Evolutionary conservation across 2,797 vertebrate genomes (phyloP), one percentile per base, ranked within the genome.

Genomic region (Cuculus canorus): DNA sequence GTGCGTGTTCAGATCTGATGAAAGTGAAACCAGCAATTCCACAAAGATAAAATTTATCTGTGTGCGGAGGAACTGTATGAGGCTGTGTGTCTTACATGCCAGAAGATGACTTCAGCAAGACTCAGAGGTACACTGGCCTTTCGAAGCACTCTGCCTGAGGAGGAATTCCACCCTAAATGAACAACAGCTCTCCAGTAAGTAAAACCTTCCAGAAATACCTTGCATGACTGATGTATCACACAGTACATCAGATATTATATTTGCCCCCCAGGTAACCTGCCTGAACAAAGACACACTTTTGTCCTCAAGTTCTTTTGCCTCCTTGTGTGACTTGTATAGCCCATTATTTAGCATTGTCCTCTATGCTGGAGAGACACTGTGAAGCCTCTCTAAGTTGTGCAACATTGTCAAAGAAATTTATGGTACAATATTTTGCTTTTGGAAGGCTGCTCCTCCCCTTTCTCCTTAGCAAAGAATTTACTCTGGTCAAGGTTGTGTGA

Each of bases 391-490:
- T 75, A 27, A 39, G 50, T 95, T 95, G 92, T 86, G 72, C 82
- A 97, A 97, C 2, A 2, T 54, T 91, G 90, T 97, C 94, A 97
- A 91, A 94, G 50, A 94, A 92, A 96, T 96, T 94, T 92, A 95
- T 95, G 78, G 57, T 59, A 63, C 53, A 61, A 32, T 71, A 81
- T 89, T 92, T 81, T 89, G 78, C 4, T 80, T 93, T 93, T 9
- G 1, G 82, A 65, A 57, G 37, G 61, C 60, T 82, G 41, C 81
- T 94, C 92, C 90, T 93, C 92, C 93, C 57, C 33, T 59, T 77
- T 92, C 35, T 94, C 60, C 90, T 88, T 48, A 88, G 59, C 63
- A 86, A 94, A 88, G 76, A 88, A 96, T 91, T 93, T 93, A 56
- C 54, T n/a, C 79, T 57, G 81, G 47, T 77, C 82, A 95, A 96